These are phyloP conservation scores for Hymenopus coronatus DNA, from an alignment of 2,888 invertebrate species.

Conservation along the genomic window DNA sequence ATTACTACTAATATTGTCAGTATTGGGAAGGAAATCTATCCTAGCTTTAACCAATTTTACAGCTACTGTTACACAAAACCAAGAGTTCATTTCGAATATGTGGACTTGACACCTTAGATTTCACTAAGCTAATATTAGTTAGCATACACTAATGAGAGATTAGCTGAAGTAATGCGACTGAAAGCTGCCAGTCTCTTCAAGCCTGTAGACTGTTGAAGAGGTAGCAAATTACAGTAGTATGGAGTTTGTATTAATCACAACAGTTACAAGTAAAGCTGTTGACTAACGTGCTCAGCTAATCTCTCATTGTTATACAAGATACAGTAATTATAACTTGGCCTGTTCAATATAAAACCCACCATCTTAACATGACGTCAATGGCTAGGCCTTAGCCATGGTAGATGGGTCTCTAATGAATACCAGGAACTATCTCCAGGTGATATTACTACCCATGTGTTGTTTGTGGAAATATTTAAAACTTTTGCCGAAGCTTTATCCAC, in stretches of 20 bases:
- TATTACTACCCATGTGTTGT: background rate
- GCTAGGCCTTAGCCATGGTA: background rate
- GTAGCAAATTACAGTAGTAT: too few species aligned
- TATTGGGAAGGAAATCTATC: too few species aligned
- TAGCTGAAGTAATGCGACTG: background rate
- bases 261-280: too few species aligned
- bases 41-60: too few species aligned
- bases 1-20: too few species aligned
- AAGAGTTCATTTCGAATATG: background rate
- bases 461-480: too few species aligned
- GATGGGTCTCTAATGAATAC: conserved; percentile 16
- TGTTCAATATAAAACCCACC: background rate
- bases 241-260: too few species aligned
- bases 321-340: background rate
- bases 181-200: too few species aligned
- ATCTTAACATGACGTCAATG: background rate
- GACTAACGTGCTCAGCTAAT: background rate
- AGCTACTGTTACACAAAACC: too few species aligned
- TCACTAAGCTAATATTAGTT: background rate
- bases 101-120: conserved; percentile 6
- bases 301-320: background rate
- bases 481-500: too few species aligned
- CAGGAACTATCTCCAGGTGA: background rate
- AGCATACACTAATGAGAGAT: background rate
- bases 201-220: too few species aligned